Evolutionary conservation across 2,797 vertebrate genomes (phyloP).

Genomic region (Enteromius thamalakanensis): DNA sequence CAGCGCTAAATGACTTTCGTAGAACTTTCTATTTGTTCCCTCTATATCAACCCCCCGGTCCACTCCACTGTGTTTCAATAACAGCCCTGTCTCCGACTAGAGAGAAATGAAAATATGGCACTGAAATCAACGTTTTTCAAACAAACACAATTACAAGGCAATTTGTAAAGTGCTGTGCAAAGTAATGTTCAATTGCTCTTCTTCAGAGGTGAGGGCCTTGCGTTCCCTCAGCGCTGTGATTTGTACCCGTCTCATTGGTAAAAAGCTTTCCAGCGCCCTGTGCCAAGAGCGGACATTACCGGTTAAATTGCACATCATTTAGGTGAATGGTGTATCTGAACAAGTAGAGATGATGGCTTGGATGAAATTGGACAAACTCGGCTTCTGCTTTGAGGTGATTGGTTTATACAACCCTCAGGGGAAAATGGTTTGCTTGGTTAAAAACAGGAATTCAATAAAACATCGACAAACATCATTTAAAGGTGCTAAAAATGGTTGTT

Average conservation of each 20-base stretch:
- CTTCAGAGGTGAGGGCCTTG: conserved; percentile 61
- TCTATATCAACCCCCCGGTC: conserved; percentile 64
- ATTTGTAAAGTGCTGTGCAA: conserved; percentile 72
- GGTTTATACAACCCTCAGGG: background rate
- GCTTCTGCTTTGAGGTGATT: conserved; percentile 16
- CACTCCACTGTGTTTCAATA: conserved; percentile 61
- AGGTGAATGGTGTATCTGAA: conserved; percentile 54
- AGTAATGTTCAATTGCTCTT: conserved; percentile 69
- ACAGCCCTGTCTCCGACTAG: conserved; percentile 53
- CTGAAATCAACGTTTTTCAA: conserved; percentile 71
- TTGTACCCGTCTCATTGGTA: conserved; percentile 65
- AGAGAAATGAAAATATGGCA: conserved; percentile 63
- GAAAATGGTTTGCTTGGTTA: background rate
- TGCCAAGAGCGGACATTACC: conserved; percentile 70
- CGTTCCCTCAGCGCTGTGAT: conserved; percentile 62
- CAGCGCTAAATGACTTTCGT: background rate
- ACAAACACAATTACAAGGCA: conserved; percentile 74
- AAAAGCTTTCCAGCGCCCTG: conserved; percentile 68
- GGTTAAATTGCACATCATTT: conserved; percentile 58
- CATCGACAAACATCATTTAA: background rate
- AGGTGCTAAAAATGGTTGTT: background rate
- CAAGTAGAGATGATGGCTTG: conserved; percentile 66
- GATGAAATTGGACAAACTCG: conserved; percentile 51
- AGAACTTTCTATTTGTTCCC: conserved; percentile 51
- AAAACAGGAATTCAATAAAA: conserved; percentile 12